phyloP scores from a whole-genome alignment of 2,888 invertebrate genomes.

The Ferrisia virgata region DNA sequence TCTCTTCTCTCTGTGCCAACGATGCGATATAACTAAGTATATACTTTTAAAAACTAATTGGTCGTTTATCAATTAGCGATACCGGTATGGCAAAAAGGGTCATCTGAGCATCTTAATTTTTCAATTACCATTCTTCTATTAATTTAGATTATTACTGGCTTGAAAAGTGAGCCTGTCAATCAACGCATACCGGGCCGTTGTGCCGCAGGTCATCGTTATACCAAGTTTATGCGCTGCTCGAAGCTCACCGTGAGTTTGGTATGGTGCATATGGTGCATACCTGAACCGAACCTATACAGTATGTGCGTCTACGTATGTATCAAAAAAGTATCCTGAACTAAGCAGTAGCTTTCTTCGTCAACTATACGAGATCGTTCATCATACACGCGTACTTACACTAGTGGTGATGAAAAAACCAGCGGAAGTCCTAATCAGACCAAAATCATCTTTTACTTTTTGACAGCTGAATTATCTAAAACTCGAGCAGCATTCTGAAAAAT shows the following conservation, averaged over 20 bases:
- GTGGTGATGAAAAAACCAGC: slow-evolving; percentile 1
- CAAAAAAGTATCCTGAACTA: background rate
- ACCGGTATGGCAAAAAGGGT: background rate
- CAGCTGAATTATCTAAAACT: slow-evolving; percentile 12
- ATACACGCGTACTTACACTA: slow-evolving; percentile 24
- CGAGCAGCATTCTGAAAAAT: background rate
- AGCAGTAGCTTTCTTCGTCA: background rate
- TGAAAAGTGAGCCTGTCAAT: slow-evolving; percentile 13
- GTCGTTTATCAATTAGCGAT: background rate
- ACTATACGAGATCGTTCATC: background rate
- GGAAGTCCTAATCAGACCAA: background rate
- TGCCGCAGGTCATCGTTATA: slow-evolving; percentile 5
- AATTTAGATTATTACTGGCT: background rate
- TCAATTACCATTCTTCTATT: background rate
- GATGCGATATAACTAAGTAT: background rate
- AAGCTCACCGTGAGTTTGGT: background rate
- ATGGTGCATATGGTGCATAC: too few species aligned
- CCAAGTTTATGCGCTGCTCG: background rate
- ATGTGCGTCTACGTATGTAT: background rate
- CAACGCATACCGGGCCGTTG: background rate
- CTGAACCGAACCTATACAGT: too few species aligned
- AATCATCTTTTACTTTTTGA: slow-evolving; percentile 4
- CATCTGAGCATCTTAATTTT: background rate
- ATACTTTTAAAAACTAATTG: background rate
- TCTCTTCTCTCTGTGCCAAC: background rate